phyloP scores from a whole-genome alignment of 2,113 vertebrate species.

The Seriola aureovittata region DNA sequence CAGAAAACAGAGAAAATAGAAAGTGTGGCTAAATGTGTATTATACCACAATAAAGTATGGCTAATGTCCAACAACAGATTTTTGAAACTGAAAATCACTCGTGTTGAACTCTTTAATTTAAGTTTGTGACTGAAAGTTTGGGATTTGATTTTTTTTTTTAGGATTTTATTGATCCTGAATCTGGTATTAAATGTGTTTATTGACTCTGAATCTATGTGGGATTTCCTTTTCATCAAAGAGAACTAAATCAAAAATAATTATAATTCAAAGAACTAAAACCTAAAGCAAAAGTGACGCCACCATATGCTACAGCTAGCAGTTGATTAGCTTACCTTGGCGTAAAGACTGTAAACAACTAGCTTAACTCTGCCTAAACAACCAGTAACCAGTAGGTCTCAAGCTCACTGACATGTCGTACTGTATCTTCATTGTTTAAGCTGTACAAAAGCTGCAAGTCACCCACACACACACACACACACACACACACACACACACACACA shows the following conservation, averaged over 20 bases:
- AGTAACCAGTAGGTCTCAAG: too few species aligned
- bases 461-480: too few species aligned
- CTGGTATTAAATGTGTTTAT: background rate
- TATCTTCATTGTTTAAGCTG: too few species aligned
- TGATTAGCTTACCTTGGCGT: too few species aligned
- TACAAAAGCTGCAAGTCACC: too few species aligned
- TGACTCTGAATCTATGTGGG: background rate
- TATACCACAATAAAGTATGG: constrained; percentile 3
- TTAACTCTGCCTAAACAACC: too few species aligned
- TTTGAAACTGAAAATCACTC: background rate
- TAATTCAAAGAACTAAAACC: too few species aligned
- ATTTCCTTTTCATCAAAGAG: background rate
- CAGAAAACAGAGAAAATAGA: background rate
- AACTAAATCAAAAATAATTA: background rate
- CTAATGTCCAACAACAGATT: background rate
- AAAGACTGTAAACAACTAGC: too few species aligned
- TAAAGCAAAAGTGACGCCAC: too few species aligned
- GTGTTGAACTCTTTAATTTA: background rate
- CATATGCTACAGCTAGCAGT: too few species aligned
- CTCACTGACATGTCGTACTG: too few species aligned
- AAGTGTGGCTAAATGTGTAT: constrained; percentile 4
- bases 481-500: too few species aligned
- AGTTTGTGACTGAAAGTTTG: background rate
- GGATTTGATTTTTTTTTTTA: background rate
- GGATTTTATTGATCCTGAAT: constrained; percentile 1